A percentile compares a stretch with the other conserved stretches of the same genome.
Evolutionary conservation across 2,888 invertebrate species (phyloP).

Genomic region (Drosophila incognita): DNA sequence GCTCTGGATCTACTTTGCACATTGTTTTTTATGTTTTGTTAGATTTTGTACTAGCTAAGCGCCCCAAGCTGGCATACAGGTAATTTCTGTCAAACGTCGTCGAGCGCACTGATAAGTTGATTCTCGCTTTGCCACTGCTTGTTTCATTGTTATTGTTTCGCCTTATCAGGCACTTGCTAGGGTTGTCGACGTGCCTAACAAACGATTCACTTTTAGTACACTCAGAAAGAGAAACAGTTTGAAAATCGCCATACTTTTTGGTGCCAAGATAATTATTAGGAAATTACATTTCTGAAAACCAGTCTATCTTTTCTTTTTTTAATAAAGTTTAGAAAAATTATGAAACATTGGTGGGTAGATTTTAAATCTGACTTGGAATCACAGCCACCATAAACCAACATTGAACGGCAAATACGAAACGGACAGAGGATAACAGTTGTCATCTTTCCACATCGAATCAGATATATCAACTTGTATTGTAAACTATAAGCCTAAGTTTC

Average conservation of each 20-base stretch:
- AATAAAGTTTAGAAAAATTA: no score
- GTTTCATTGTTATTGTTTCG: constrained; percentile 28
- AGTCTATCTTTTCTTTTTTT: neutral
- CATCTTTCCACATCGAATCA: neutral
- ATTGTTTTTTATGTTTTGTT: constrained; percentile 8
- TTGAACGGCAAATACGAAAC: neutral
- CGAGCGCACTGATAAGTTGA: constrained; percentile 55
- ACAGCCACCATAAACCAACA: rapidly evolving
- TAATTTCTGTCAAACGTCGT: constrained; percentile 53
- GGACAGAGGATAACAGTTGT: neutral
- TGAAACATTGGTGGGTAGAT: no score
- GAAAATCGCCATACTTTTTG: neutral
- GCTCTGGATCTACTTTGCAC: neutral
- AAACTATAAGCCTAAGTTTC: neutral
- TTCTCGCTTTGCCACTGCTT: constrained; percentile 35
- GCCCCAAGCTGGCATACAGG: constrained; percentile 28
- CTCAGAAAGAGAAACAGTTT: neutral
- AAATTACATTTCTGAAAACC: neutral
- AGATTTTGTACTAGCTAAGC: neutral
- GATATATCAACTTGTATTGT: neutral
- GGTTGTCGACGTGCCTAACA: constrained; percentile 44
- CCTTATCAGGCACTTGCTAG: constrained; percentile 58
- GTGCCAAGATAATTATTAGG: neutral
- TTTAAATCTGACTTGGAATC: neutral
- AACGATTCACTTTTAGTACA: constrained; percentile 24